Evolutionary conservation across 2,888 invertebrate genomes (phyloP).

Genomic region (Eristalis intricaria): DNA sequence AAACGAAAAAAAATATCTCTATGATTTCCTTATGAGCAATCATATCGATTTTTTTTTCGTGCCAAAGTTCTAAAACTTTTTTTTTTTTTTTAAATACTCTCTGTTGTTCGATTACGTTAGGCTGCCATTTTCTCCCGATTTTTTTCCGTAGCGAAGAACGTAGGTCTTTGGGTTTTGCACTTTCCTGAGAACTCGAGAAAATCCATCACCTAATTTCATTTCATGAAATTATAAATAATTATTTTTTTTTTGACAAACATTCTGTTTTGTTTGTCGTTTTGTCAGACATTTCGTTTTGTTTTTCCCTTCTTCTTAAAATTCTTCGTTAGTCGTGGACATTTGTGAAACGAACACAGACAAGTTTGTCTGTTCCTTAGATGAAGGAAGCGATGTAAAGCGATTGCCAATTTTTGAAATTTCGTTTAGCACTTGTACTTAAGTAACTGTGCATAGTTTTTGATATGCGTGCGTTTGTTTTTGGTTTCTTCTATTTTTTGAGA

Average conservation of each 20-base stretch:
- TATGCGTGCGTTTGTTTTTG: conserved; percentile 7
- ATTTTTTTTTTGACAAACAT: not conserved
- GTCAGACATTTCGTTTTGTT: conserved; percentile 18
- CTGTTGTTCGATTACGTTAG: conserved; percentile 77
- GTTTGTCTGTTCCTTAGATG: not conserved
- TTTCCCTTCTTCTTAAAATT: conserved; percentile 55
- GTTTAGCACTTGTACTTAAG: not conserved
- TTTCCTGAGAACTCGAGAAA: conserved; percentile 77
- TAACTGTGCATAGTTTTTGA: not conserved
- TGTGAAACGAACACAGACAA: not conserved
- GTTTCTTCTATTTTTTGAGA: not conserved
- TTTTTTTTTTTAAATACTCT: conserved; percentile 68
- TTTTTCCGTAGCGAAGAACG: conserved; percentile 26
- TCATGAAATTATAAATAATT: conserved; percentile 53
- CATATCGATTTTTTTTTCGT: conserved; percentile 44
- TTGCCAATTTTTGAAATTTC: conserved; percentile 21
- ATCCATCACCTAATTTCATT: conserved; percentile 76
- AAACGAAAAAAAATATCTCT: conserved; percentile 50
- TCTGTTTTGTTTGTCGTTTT: not conserved
- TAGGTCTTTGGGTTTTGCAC: conserved; percentile 68
- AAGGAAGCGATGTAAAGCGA: conserved; percentile 19
- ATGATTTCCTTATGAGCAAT: conserved; percentile 22
- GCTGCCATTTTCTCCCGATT: conserved; percentile 75
- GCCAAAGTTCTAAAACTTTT: conserved; percentile 38
- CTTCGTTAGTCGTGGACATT: conserved; percentile 7